Base-by-base conservation (phyloP, 2,888 invertebrate species). In the Stictocephala bisonia region DNA sequence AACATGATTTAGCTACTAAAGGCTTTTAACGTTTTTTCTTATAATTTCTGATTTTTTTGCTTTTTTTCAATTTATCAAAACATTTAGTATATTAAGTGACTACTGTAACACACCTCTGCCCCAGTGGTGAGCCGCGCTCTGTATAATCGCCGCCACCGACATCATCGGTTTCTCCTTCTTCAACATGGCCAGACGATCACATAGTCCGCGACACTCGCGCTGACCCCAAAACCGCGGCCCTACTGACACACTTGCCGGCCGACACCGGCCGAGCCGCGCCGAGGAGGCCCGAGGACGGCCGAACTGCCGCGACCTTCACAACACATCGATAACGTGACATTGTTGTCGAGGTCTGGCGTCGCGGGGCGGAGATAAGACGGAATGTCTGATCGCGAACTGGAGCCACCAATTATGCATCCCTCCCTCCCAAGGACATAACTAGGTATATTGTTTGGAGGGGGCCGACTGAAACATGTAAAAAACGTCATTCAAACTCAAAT, bases 81-180 rank as follows among this genome's bases (percentile, higher is more conserved):
- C 18, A 11, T 18, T 44, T 4, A 44, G 18, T 3, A 44, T 18
- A 44, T n/a, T 44, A 6, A 44, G 18, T 15, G n/a, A 4, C 11
- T 15, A 44, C 22, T 40, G 48, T 27, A n/a, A 76, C 78, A 75
- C 80, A 81, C 82, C 81, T 79, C 79, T 76, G 44, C 87, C 85
- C 77, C 88, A 83, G 78, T 88, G 88, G 31, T 86, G 85, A 81
- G 88, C 88, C 68, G 88, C 86, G 76, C 88, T 89, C 82, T 90
- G 89, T 82, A 93, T 93, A 83, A 93, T 90, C 81, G 93, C 92
- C 82, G 93, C 91, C 83, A 93, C 93, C 83, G 92, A 92, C 91
- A 93, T 92, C 87, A 93, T 93, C 81, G 93, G 93, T 84, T 93
- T 93, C 85, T 93, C 93, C 86, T 93, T 93, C 88, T 93, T 93